Conservation (phyloP, 2,797 vertebrate species). For the Astyanax mexicanus region DNA sequence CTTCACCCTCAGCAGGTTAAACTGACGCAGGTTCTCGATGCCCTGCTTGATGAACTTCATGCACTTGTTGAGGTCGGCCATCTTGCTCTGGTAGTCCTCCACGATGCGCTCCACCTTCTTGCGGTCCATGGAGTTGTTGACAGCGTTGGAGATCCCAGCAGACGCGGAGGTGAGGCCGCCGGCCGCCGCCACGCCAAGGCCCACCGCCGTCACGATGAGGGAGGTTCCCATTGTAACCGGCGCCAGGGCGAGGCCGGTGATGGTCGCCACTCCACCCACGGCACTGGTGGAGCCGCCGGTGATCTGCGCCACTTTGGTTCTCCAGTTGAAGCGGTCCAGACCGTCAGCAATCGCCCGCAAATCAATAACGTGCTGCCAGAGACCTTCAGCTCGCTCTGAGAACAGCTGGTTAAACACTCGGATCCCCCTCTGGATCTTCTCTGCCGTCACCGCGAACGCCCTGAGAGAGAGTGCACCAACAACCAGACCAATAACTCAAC, state of each 20-base stretch:
- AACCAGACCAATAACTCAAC: background rate
- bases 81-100: slow-evolving; percentile 78
- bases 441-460: slow-evolving; percentile 78
- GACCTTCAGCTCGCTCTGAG: slow-evolving; percentile 76
- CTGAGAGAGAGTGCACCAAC: slow-evolving; percentile 57
- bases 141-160: slow-evolving; percentile 78
- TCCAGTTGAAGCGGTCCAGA: slow-evolving; percentile 81
- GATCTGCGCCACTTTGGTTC: slow-evolving; percentile 80
- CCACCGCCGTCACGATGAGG: slow-evolving; percentile 77
- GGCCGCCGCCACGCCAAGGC: slow-evolving; percentile 74
- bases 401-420: slow-evolving; percentile 83
- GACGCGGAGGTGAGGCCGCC: slow-evolving; percentile 79
- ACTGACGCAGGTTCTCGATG: slow-evolving; percentile 77
- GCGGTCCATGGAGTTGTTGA: slow-evolving; percentile 80
- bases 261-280: slow-evolving; percentile 78
- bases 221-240: slow-evolving; percentile 79
- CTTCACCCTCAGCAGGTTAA: slow-evolving; percentile 76
- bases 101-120: slow-evolving; percentile 81
- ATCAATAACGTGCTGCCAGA: slow-evolving; percentile 82
- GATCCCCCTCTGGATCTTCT: slow-evolving; percentile 80
- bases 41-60: slow-evolving; percentile 82
- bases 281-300: slow-evolving; percentile 80
- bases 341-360: slow-evolving; percentile 76
- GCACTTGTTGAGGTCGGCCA: slow-evolving; percentile 77
- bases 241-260: slow-evolving; percentile 77